Percentiles rank a stretch among this genome's conserved stretches.
Evolutionary conservation across 2,797 vertebrate species (phyloP).

Genomic region (Bradypodion ventrale): DNA sequence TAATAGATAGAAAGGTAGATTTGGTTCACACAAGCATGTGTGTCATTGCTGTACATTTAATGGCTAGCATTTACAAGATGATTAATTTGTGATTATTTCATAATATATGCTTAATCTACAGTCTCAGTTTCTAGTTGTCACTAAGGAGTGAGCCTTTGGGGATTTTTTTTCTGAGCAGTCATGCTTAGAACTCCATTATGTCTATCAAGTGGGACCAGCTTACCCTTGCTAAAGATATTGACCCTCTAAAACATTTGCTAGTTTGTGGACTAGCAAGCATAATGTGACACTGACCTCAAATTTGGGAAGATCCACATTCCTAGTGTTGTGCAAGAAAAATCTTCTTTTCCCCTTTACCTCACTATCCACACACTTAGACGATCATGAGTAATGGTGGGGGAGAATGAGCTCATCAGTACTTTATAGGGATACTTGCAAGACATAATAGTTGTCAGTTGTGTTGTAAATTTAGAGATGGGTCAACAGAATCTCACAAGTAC

Average conservation of each 20-base stretch:
- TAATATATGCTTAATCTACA: neutral
- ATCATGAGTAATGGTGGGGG: neutral
- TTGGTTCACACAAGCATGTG: neutral
- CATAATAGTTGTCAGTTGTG: neutral
- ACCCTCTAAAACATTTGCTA: neutral
- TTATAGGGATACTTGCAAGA: neutral
- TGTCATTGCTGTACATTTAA: neutral
- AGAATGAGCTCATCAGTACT: neutral
- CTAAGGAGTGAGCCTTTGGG: neutral
- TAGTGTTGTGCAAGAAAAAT: neutral
- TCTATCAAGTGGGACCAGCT: neutral
- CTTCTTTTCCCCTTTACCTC: neutral
- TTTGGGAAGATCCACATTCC: neutral
- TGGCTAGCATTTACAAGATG: neutral
- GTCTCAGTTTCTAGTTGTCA: neutral
- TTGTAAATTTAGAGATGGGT: neutral
- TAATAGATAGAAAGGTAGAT: no score
- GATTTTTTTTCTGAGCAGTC: neutral
- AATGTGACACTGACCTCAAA: neutral
- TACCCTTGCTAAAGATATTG: neutral
- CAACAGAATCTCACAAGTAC: neutral
- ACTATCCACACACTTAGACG: neutral
- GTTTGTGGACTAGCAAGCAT: neutral
- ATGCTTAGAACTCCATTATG: neutral
- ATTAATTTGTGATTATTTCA: neutral